These are phyloP conservation scores for Glandiceps talaboti DNA, from an alignment of 53 echinoderm and acorn worm genomes.

Conservation along the genomic window DNA sequence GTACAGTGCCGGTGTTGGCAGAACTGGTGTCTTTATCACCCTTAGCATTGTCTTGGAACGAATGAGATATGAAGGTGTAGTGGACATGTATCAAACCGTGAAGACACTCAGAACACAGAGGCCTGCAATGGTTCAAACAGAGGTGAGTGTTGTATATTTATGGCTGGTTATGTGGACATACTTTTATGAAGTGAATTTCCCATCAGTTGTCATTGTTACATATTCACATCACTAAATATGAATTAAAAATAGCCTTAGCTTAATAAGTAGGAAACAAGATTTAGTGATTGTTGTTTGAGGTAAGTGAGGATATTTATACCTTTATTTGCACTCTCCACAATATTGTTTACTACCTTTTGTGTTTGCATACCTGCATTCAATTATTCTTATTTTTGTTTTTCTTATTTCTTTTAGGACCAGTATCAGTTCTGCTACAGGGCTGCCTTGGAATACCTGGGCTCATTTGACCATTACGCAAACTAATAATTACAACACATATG, in stretches of 20 bases:
- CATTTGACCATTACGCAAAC: conserved; percentile 96
- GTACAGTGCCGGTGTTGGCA: conserved; percentile 95
- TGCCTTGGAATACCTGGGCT: conserved; percentile 90
- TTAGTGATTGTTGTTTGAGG: neutral
- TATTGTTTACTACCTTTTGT: no score
- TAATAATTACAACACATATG: neutral
- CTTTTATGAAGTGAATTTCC: no score
- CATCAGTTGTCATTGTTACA: no score
- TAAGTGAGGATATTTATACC: neutral
- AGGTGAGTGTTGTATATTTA: conserved; percentile 58
- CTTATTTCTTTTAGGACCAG: conserved; percentile 49
- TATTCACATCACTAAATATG: no score
- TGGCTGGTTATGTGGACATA: no score
- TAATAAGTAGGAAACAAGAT: neutral
- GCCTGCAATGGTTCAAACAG: conserved; percentile 98
- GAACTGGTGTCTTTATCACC: conserved; percentile 92
- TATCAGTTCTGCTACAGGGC: conserved; percentile 99
- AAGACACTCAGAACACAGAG: conserved; percentile 93
- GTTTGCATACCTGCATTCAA: no score
- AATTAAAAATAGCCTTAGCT: neutral
- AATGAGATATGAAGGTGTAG: conserved; percentile 92
- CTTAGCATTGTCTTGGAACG: conserved; percentile 89
- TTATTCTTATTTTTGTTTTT: conserved; percentile 3
- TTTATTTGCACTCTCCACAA: no score
- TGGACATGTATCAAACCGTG: conserved; percentile 98